phyloP scores from a whole-genome alignment of 2,113 vertebrate species.

The Atlantisia rogersi region DNA sequence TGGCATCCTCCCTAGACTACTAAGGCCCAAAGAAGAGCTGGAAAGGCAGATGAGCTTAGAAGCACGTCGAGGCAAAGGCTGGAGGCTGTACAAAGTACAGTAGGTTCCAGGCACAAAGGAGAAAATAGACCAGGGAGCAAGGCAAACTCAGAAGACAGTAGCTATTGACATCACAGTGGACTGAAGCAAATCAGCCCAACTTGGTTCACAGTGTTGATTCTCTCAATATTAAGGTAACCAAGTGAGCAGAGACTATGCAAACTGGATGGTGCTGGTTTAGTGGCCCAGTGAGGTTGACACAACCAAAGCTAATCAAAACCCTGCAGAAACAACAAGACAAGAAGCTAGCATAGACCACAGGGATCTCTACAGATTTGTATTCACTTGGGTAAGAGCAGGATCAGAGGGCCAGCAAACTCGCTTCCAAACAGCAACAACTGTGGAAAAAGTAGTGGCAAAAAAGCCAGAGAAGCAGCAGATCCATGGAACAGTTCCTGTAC shows the following conservation, averaged over 20 bases:
- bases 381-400: background rate
- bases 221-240: background rate
- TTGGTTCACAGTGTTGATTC: background rate
- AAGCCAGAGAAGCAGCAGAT: background rate
- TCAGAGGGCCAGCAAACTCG: background rate
- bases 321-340: background rate
- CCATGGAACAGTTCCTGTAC: background rate
- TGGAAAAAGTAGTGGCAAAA: background rate
- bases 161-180: background rate
- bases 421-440: background rate
- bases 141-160: background rate
- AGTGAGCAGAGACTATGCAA: background rate
- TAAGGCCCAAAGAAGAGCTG: background rate
- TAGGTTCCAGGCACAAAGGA: background rate
- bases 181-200: background rate
- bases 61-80: conserved; percentile 25
- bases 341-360: background rate
- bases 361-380: background rate
- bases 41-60: background rate
- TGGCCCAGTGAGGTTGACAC: background rate
- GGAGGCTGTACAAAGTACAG: background rate
- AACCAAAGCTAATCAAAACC: background rate
- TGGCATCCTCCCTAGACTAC: background rate
- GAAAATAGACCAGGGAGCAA: background rate
- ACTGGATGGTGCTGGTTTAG: background rate